These are phyloP conservation scores for Loriculus beryllinus DNA, from an alignment of 2,797 vertebrate species.

Conservation along the genomic window DNA sequence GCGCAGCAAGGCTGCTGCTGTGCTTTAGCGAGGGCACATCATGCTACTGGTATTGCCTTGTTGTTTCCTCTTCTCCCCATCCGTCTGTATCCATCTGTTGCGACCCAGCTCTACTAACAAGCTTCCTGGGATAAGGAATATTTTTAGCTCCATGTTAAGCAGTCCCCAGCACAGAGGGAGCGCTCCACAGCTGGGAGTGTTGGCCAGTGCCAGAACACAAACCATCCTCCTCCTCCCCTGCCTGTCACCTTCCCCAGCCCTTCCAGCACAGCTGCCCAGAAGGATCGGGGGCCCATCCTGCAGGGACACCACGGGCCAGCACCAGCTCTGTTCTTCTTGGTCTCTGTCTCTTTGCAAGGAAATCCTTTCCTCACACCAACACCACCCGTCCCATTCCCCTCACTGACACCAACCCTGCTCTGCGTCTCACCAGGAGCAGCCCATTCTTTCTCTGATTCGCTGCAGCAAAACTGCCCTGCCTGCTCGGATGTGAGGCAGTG, in stretches of 20 bases:
- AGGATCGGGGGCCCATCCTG: background rate
- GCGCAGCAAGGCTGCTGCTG: background rate
- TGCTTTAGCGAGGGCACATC: conserved; percentile 15
- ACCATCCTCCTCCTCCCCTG: background rate
- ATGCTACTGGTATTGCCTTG: background rate
- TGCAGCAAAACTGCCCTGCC: background rate
- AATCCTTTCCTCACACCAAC: background rate
- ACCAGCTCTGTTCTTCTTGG: background rate
- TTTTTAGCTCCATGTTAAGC: background rate
- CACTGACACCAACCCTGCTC: background rate
- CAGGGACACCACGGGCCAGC: background rate
- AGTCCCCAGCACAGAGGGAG: background rate
- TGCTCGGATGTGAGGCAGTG: background rate
- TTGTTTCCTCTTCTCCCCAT: conserved; percentile 32
- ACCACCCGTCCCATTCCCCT: background rate
- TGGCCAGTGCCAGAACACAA: background rate
- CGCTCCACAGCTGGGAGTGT: rapidly evolving
- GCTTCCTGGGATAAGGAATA: background rate
- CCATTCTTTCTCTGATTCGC: background rate
- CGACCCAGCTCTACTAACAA: background rate
- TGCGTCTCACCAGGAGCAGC: background rate
- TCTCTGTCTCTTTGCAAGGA: background rate
- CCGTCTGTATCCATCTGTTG: conserved; percentile 49
- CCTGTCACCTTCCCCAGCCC: background rate
- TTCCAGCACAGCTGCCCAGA: background rate